A percentile compares a stretch with the other conserved stretches of the same genome.
These are phyloP conservation scores for Phrixothrix hirtus DNA, from an alignment of 2,888 invertebrate genomes.

Conservation along the genomic window DNA sequence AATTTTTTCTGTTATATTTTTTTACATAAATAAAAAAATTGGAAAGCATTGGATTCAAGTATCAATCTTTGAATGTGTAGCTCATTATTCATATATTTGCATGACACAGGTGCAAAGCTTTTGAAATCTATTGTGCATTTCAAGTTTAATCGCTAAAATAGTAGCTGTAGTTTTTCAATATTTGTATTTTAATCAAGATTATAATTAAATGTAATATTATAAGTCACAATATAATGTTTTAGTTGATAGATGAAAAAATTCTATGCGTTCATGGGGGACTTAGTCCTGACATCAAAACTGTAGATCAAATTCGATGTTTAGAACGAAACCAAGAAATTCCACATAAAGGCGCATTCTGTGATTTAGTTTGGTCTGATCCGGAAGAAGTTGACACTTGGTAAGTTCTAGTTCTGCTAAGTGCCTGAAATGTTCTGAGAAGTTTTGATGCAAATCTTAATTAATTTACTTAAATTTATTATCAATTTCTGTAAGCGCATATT, in stretches of 20 bases:
- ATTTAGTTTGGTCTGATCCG: conserved; percentile 99
- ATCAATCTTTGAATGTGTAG: too few species aligned
- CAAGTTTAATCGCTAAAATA: too few species aligned
- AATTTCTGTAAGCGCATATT: too few species aligned
- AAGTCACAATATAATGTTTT: conserved; percentile 25
- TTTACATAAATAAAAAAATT: too few species aligned
- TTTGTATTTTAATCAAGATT: not conserved
- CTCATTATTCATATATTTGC: too few species aligned
- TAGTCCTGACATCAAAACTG: conserved; percentile 93
- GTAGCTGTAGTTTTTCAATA: too few species aligned
- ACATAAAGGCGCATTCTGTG: conserved; percentile 98
- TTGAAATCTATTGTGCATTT: too few species aligned
- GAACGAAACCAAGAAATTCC: conserved; percentile 98
- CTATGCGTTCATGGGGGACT: conserved; percentile 98
- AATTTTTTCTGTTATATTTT: too few species aligned
- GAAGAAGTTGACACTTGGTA: conserved; percentile 94
- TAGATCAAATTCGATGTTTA: conserved; percentile 95
- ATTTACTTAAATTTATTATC: not conserved
- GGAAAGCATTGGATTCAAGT: too few species aligned
- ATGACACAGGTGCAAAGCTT: too few species aligned
- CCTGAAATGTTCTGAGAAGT: too few species aligned
- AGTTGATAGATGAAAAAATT: conserved; percentile 96
- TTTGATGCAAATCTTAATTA: not conserved
- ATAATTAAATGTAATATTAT: not conserved
- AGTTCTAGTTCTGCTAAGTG: too few species aligned